Evolutionary conservation across 2,113 vertebrate species (phyloP).

Genomic region (Ariopsis seemanni): DNA sequence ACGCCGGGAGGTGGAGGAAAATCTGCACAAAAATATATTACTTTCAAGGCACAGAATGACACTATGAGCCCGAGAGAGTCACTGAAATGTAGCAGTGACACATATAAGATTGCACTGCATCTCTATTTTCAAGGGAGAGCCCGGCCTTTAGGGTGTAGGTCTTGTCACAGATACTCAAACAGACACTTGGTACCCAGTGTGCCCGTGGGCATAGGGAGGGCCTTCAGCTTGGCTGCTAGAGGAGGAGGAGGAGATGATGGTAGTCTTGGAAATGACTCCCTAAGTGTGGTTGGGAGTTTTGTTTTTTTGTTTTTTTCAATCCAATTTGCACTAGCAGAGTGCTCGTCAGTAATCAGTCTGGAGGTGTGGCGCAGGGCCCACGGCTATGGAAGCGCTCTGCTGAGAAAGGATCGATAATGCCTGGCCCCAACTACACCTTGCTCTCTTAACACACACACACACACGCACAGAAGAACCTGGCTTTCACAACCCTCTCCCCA

Average conservation of each 20-base stretch:
- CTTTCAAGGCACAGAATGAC: conserved; percentile 6
- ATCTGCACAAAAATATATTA: conserved; percentile 25
- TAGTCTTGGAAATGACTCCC: conserved; percentile 51
- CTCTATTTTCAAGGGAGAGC: conserved; percentile 34
- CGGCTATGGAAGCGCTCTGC: conserved; percentile 47
- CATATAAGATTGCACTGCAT: conserved; percentile 33
- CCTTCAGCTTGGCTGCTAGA: conserved; percentile 37
- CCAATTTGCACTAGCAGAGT: conserved; percentile 55
- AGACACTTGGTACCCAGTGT: conserved; percentile 9
- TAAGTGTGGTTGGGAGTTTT: conserved; percentile 53
- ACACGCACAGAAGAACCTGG: conserved; percentile 20
- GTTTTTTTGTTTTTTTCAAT: conserved; percentile 51
- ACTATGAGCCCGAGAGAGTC: background rate
- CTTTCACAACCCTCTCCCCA: conserved; percentile 18
- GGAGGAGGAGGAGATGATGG: conserved; percentile 31
- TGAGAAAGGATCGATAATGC: conserved; percentile 49
- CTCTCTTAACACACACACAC: conserved; percentile 24
- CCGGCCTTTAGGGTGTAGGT: conserved; percentile 12
- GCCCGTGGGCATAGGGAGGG: conserved; percentile 30
- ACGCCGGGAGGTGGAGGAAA: conserved; percentile 10
- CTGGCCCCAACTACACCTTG: conserved; percentile 39
- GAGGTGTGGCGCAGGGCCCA: conserved; percentile 48
- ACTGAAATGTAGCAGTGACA: conserved; percentile 43
- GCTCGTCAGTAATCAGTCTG: conserved; percentile 54
- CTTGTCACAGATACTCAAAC: background rate